Evolutionary conservation across 2,888 invertebrate genomes (phyloP).

Genomic region (Pseudococcus longispinus): DNA sequence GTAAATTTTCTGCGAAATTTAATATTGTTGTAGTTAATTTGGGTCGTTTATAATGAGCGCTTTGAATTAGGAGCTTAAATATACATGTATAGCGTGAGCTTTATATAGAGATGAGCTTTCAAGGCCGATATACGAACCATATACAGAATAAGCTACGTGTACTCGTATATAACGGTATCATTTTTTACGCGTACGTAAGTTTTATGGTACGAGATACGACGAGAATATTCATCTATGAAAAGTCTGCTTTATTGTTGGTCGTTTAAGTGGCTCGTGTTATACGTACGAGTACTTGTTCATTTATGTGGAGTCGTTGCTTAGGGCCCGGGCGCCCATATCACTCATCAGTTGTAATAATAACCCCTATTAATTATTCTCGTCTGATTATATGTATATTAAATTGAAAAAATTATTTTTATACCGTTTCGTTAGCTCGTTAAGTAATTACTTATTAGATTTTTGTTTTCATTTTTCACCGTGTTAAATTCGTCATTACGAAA

Average conservation of each 20-base stretch:
- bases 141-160: neutral
- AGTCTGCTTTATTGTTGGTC: neutral
- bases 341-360: neutral
- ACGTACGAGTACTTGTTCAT: neutral
- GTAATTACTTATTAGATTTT: neutral
- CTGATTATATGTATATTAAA: neutral
- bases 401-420: neutral
- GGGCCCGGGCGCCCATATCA: neutral
- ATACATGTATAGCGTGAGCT: neutral
- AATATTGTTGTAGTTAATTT: constrained; percentile 27
- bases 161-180: neutral
- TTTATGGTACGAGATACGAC: neutral
- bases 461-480: neutral
- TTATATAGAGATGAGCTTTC: neutral
- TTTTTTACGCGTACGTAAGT: neutral
- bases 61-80: neutral
- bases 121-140: no score
- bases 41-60: constrained; percentile 28
- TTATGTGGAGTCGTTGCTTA: neutral
- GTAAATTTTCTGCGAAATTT: constrained; percentile 34
- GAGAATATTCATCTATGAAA: constrained; percentile 12
- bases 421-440: neutral
- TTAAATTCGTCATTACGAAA: neutral
- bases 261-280: neutral
- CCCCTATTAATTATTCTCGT: neutral